A percentile compares a stretch with the other conserved stretches of the same genome.
Conservation (phyloP, 2,888 invertebrate genomes). For the Cerceris ruficornis region DNA sequence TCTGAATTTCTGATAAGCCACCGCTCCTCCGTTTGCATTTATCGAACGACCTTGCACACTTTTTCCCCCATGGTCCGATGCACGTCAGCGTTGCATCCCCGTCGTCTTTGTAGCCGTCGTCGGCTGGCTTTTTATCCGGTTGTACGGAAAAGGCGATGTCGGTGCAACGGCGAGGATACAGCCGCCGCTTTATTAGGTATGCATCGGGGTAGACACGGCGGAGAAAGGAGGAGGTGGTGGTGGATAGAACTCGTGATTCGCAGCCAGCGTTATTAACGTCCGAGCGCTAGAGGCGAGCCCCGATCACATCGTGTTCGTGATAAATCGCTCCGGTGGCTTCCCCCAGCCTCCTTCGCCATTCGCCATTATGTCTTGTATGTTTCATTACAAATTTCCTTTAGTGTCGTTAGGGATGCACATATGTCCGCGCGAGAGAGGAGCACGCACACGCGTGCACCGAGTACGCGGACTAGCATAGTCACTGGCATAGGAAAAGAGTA, state of each 20-base stretch:
- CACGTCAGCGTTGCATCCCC: slow-evolving; percentile 19
- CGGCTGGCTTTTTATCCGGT: slow-evolving; percentile 51
- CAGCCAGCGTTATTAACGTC: slow-evolving; percentile 79
- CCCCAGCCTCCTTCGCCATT: slow-evolving; percentile 64
- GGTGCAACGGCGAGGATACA: slow-evolving; percentile 47
- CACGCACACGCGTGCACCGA: slow-evolving; percentile 31
- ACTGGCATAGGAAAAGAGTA: slow-evolving; percentile 25
- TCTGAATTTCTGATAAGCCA: slow-evolving; percentile 1
- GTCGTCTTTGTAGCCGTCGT: slow-evolving; percentile 40
- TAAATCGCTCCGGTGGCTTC: slow-evolving; percentile 78
- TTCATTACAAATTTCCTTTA: slow-evolving; percentile 77
- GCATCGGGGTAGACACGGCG: slow-evolving; percentile 65
- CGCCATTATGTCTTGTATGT: slow-evolving; percentile 75
- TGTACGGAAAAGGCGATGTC: slow-evolving; percentile 65
- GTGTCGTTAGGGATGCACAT: slow-evolving; percentile 65
- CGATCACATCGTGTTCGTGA: slow-evolving; percentile 79
- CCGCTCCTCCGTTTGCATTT: slow-evolving; percentile 21
- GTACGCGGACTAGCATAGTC: background rate
- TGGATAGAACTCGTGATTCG: slow-evolving; percentile 75
- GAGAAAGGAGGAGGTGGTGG: slow-evolving; percentile 57
- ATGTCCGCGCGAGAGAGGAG: slow-evolving; percentile 14
- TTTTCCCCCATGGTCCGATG: slow-evolving; percentile 39
- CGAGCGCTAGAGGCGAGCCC: slow-evolving; percentile 76
- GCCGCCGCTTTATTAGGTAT: slow-evolving; percentile 78
- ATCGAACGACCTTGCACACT: slow-evolving; percentile 66